Conservation (phyloP, 1,140 invertebrate species). For the Medauroidea extradentata region DNA sequence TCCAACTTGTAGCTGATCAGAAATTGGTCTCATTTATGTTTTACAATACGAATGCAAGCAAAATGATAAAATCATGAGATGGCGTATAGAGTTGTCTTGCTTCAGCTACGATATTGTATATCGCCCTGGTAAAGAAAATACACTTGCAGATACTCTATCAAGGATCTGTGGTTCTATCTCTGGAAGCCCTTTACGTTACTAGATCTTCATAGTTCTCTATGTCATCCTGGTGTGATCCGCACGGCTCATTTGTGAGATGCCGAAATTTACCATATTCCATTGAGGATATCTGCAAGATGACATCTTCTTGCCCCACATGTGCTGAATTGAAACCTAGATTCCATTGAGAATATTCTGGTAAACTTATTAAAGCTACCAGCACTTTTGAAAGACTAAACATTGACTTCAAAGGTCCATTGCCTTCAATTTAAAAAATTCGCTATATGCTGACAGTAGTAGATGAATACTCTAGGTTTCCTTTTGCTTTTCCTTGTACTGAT, state of each 20-base stretch:
- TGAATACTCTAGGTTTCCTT: constrained; percentile 37
- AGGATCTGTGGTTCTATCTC: too few relatives aligned
- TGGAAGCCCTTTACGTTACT: too few relatives aligned
- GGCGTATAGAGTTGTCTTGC: too few relatives aligned
- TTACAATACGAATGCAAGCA: too few relatives aligned
- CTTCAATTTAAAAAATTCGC: constrained; percentile 24
- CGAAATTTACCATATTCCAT: constrained; percentile 24
- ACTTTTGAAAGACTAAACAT: constrained; percentile 27
- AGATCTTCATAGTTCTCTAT: constrained; percentile 18
- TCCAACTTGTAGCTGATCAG: too few relatives aligned
- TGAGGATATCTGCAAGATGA: constrained; percentile 22
- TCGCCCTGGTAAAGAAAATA: too few relatives aligned
- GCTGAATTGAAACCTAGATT: constrained; percentile 23
- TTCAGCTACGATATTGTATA: too few relatives aligned
- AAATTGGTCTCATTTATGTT: too few relatives aligned
- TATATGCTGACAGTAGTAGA: constrained; percentile 31
- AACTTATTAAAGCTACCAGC: constrained; percentile 26
- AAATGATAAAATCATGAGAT: too few relatives aligned
- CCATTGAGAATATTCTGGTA: background rate
- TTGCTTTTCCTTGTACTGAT: constrained; percentile 22
- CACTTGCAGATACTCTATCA: too few relatives aligned
- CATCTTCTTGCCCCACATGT: constrained; percentile 15
- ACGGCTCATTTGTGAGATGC: constrained; percentile 20
- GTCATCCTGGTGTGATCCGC: constrained; percentile 28
- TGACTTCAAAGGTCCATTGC: constrained; percentile 32